Evolutionary conservation across 2,888 invertebrate species (phyloP), one percentile per base, ranked within the genome.

Genomic region (Protodeltote pygarga): DNA sequence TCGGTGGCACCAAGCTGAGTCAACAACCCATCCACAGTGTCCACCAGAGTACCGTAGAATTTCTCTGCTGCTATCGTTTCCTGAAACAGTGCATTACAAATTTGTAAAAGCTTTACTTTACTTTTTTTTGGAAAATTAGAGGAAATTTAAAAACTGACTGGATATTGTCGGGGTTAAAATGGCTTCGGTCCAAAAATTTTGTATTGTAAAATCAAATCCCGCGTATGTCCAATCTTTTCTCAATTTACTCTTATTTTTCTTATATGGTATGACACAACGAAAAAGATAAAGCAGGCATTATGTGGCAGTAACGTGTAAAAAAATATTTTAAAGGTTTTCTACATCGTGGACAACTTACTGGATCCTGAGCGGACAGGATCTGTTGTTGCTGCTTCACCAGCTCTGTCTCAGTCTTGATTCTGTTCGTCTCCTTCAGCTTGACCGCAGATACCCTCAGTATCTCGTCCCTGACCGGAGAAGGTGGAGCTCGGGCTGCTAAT

Each of bases 11-110:
- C 95, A 41, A 97, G 84, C 41, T 95, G 95, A 14, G 88, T 87
- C 54, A 97, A 93, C 39, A 97, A 94, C 20, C 94, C 93, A 71
- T 97, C 96, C 32, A 97, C 94, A 72, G 95, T 94, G n/a, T 95
- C 94, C 37, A 97, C 79, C 32, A 97, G 94, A 0, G 95, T 94
- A 8, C 95, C 96, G 83, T 97, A 97, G 89, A 96, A 97, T 44
- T 81, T 85, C 49, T 92, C 92, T 0, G 92, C 90, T 14, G 85
- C 75, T 77, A 84, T 79, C 0, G 90, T 88, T 40, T 89, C 91
- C 92, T 92, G 73, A n/a, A 74, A 73, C n/a, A 37, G 8, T 11
- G 0, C 4, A 10, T 23, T 8, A 23, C 8, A 5, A 23, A 13
- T 1, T 16, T 5, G 15, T 13, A 1, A 13, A 5, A 3, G 8